phyloP scores from a whole-genome alignment of 2,888 invertebrate species.

The Pelosia muscerda region DNA sequence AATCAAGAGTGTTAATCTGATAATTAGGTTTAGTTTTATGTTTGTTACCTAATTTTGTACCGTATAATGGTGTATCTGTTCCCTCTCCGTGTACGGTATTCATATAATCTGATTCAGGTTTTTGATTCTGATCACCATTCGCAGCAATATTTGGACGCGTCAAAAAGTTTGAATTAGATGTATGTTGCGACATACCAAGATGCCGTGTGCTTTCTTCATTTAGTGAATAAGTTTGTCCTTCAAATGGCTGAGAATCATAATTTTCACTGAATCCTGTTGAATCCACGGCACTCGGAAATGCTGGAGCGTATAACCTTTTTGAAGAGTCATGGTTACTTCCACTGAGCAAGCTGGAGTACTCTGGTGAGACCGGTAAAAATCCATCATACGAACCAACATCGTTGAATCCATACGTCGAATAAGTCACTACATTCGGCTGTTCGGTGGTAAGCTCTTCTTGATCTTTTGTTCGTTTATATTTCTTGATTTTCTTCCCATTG shows the following conservation, averaged over 20 bases:
- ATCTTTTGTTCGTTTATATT: constrained; percentile 66
- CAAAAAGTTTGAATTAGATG: constrained; percentile 65
- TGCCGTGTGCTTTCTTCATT: constrained; percentile 60
- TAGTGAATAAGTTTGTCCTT: constrained; percentile 57
- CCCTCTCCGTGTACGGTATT: constrained; percentile 47
- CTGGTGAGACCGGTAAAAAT: constrained; percentile 79
- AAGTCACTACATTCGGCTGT: constrained; percentile 79
- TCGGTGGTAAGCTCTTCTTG: constrained; percentile 70
- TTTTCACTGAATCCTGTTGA: constrained; percentile 64
- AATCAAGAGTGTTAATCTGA: constrained; percentile 65
- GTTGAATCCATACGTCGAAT: constrained; percentile 81
- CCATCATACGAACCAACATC: constrained; percentile 79
- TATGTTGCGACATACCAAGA: constrained; percentile 67
- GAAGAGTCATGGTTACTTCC: constrained; percentile 68
- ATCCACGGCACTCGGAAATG: constrained; percentile 76
- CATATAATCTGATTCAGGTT: constrained; percentile 54
- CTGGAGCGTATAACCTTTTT: constrained; percentile 75
- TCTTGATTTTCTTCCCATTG: constrained; percentile 70
- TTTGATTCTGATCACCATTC: constrained; percentile 58
- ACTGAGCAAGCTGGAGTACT: constrained; percentile 70
- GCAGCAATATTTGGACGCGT: constrained; percentile 63
- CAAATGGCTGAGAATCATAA: constrained; percentile 60
- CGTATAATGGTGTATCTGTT: constrained; percentile 69
- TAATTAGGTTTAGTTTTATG: constrained; percentile 59
- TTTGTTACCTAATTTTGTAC: constrained; percentile 73